Percentiles rank a stretch among this genome's conserved stretches.
Evolutionary conservation across 1,140 invertebrate species (phyloP).

Genomic region (Pomphorhynchus laevis): DNA sequence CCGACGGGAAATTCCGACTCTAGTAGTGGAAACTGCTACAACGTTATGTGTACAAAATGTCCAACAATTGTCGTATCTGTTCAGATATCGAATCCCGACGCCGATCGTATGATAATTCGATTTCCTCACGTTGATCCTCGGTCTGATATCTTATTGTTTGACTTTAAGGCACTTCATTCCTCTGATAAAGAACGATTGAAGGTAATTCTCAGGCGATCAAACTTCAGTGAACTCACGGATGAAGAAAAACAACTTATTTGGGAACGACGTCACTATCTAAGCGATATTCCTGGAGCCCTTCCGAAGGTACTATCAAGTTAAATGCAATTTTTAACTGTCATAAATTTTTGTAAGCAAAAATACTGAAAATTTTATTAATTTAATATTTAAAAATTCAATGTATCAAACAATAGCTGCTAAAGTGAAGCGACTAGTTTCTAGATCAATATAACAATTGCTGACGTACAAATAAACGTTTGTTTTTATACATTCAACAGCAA

Average conservation of each 20-base stretch:
- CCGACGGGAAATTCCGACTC: neutral
- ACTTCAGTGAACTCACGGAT: constrained; percentile 13
- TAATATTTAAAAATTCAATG: too few species aligned
- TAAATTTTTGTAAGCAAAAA: too few species aligned
- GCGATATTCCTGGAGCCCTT: constrained; percentile 40
- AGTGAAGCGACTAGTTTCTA: too few species aligned
- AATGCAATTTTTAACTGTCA: too few species aligned
- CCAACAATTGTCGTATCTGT: neutral
- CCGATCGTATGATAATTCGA: too few species aligned
- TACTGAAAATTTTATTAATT: too few species aligned
- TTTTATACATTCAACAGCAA: too few species aligned
- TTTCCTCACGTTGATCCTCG: neutral
- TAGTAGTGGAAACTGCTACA: neutral
- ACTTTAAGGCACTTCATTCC: constrained; percentile 35
- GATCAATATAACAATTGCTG: too few species aligned
- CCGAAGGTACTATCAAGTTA: constrained; percentile 34
- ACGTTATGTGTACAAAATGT: neutral
- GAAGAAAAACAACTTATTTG: constrained; percentile 41
- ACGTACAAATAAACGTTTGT: too few species aligned
- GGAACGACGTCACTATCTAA: constrained; percentile 61
- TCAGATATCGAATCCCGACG: too few species aligned
- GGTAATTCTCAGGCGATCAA: constrained; percentile 22
- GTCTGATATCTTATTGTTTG: constrained; percentile 10
- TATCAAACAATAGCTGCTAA: too few species aligned
- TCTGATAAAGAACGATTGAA: constrained; percentile 43